Conservation (phyloP, 1,140 invertebrate species). For the Zelostemma sp. region DNA sequence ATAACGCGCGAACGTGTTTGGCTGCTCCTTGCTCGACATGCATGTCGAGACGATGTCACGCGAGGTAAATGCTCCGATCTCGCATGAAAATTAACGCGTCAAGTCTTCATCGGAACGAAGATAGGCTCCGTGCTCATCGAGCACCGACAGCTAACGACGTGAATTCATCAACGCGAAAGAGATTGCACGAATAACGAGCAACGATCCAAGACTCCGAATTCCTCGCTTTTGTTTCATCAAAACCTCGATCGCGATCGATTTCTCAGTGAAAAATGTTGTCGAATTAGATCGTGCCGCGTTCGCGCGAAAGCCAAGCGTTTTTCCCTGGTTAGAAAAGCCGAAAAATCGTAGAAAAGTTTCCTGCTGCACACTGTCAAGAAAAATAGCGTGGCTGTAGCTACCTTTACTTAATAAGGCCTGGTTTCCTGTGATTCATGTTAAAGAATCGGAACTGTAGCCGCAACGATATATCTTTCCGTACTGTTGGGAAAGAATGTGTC, state of each 20-base stretch:
- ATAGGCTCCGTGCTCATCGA: conserved; percentile 4
- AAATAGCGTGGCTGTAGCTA: conserved; percentile 55
- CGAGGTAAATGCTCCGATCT: conserved; percentile 5
- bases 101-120: conserved; percentile 1
- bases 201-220: too few species aligned
- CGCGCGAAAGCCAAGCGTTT: background rate
- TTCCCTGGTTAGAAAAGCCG: background rate
- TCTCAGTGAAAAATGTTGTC: background rate
- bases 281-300: background rate
- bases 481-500: conserved; percentile 74
- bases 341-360: background rate
- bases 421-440: conserved; percentile 90
- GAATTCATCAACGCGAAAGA: conserved; percentile 4
- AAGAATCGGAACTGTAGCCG: conserved; percentile 93
- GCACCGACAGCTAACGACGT: conserved; percentile 1
- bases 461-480: conserved; percentile 93
- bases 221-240: too few species aligned
- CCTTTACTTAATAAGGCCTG: conserved; percentile 85
- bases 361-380: conserved; percentile 19
- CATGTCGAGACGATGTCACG: conserved; percentile 6
- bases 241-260: too few species aligned
- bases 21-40: background rate
- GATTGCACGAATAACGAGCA: background rate
- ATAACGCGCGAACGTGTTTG: background rate
- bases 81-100: conserved; percentile 9